A percentile compares a stretch with the other conserved stretches of the same genome.
Evolutionary conservation across 2,888 invertebrate species (phyloP).

Genomic region (Abscondita cerata): DNA sequence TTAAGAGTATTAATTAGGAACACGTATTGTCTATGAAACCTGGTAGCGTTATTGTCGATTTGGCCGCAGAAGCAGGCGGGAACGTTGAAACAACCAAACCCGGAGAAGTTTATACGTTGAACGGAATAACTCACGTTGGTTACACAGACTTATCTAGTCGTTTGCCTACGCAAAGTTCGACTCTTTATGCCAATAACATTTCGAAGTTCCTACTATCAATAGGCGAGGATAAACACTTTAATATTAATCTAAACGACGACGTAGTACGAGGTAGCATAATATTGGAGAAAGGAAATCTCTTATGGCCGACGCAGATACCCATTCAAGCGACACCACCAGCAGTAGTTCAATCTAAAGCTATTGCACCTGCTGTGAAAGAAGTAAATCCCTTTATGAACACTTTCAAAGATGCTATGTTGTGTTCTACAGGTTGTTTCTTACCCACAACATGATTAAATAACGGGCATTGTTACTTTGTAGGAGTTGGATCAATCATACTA

Average conservation of each 20-base stretch:
- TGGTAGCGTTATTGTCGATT: constrained; percentile 87
- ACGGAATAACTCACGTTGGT: constrained; percentile 86
- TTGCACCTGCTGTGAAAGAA: constrained; percentile 52
- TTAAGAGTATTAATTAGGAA: constrained; percentile 60
- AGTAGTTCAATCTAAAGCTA: constrained; percentile 56
- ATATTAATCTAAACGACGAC: constrained; percentile 84
- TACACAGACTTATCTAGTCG: constrained; percentile 85
- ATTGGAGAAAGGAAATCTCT: constrained; percentile 73
- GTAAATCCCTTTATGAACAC: constrained; percentile 75
- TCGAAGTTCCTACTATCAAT: constrained; percentile 85
- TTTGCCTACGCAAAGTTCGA: constrained; percentile 85
- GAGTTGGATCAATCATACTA: constrained; percentile 72
- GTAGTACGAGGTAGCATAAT: constrained; percentile 86
- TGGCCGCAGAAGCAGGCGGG: constrained; percentile 89
- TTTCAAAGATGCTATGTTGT: constrained; percentile 70
- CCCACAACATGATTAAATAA: no score
- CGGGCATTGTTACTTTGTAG: no score
- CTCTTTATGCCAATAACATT: constrained; percentile 90
- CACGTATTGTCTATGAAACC: constrained; percentile 84
- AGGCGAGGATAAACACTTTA: constrained; percentile 78
- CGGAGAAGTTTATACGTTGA: constrained; percentile 75
- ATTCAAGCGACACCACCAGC: constrained; percentile 62
- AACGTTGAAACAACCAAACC: constrained; percentile 84
- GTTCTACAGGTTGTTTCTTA: constrained; percentile 72
- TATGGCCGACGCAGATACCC: constrained; percentile 82